Percentiles rank a stretch among this genome's conserved stretches.
phyloP scores from a whole-genome alignment of 2,113 vertebrate species.

The Megatriorchis doriae region DNA sequence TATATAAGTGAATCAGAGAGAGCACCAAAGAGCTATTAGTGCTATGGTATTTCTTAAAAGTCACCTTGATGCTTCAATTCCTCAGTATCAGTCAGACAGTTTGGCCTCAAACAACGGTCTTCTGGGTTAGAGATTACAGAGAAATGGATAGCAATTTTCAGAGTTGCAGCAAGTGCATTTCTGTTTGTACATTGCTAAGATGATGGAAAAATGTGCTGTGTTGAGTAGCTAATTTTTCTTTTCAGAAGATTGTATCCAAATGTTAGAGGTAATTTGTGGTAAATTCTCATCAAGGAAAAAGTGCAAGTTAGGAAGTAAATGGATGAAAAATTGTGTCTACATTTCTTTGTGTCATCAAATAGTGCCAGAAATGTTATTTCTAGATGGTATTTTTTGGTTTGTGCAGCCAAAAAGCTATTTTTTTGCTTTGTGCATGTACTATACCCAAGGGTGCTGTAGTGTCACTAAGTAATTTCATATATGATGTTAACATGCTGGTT shows the following conservation, averaged over 20 bases:
- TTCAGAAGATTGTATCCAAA: neutral
- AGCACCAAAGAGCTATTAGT: neutral
- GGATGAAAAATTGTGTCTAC: neutral
- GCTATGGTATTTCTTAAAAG: neutral
- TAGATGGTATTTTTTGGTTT: neutral
- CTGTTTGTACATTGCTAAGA: neutral
- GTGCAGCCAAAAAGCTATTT: neutral
- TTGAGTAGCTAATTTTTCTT: neutral
- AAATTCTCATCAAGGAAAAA: neutral
- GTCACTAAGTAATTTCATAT: neutral
- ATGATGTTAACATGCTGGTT: neutral
- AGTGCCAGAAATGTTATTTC: neutral
- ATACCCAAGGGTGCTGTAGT: neutral
- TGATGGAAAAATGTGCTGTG: neutral
- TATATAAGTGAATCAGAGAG: neutral
- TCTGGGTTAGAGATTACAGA: neutral
- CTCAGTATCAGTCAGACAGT: neutral
- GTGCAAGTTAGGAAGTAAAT: neutral
- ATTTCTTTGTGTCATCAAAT: neutral
- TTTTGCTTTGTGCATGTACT: neutral
- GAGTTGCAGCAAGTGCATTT: neutral
- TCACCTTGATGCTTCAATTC: neutral
- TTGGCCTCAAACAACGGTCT: neutral
- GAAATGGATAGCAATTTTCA: neutral
- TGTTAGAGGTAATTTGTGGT: neutral